These are phyloP conservation scores for Brachyopa scutellaris DNA, from an alignment of 2,888 invertebrate genomes.

Conservation along the genomic window DNA sequence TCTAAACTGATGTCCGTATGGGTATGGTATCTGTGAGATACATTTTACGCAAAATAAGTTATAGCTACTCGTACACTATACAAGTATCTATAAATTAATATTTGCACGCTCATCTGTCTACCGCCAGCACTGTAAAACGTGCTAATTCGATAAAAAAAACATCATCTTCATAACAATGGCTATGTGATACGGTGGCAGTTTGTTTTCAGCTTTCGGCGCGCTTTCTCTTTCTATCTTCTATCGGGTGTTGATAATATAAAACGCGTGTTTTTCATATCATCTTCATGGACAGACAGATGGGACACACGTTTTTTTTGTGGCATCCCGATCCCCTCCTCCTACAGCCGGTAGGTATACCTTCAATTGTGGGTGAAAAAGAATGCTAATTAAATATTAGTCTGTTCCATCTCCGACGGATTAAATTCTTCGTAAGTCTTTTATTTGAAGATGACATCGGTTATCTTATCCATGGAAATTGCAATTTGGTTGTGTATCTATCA, in stretches of 20 bases:
- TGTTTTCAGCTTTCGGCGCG: neutral
- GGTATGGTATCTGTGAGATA: neutral
- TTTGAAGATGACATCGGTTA: too few species aligned
- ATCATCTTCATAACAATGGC: neutral
- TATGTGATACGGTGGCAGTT: neutral
- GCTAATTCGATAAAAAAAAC: slow-evolving; percentile 6
- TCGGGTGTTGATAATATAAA: neutral
- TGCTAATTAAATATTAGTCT: slow-evolving; percentile 6
- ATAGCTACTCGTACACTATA: too few species aligned
- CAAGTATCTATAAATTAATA: neutral
- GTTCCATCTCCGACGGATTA: neutral
- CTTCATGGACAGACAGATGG: neutral
- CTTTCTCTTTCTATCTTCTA: too few species aligned
- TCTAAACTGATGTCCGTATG: too few species aligned
- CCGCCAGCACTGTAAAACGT: slow-evolving; percentile 3
- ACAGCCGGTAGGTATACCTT: too few species aligned
- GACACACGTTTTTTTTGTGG: neutral
- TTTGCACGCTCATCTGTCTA: slow-evolving; percentile 7
- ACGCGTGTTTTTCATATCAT: neutral
- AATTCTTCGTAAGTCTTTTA: too few species aligned
- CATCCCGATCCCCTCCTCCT: too few species aligned
- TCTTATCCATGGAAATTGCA: neutral
- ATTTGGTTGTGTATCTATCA: neutral
- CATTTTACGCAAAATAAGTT: neutral
- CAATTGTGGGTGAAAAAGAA: neutral